Base-by-base conservation (phyloP, 2,888 invertebrate genomes). In the Drosophila seclusa region DNA sequence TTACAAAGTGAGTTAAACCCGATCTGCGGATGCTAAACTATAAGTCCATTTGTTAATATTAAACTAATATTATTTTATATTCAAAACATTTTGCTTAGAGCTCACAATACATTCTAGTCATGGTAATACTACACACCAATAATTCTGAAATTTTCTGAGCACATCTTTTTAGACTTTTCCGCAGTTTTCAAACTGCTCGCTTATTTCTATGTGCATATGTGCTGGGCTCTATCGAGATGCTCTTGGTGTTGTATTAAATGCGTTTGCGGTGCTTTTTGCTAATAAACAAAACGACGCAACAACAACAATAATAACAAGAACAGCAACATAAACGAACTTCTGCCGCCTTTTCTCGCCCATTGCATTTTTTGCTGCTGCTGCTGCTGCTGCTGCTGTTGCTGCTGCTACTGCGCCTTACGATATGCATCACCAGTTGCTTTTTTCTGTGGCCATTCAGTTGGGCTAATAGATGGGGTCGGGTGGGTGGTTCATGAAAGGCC, bases 381-480 rank as follows among this genome's bases (percentile, higher is more conserved):
- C 10, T 31, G 31, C 8, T 31, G 31, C 27, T 27, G 27, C 27
- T 27, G 27, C 27, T 27, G 27, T n/a, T 31, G 31, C 8, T 31
- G 31, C 31, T 8, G 8, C 31, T 32, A 32, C 55, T 36, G 10
- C 53, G 57, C 55, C 63, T 68, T 73, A 50, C 72, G 62, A 80
- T 74, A 70, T 66, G 81, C 79, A 75, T 65, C 82, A 81, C 77
- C 80, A 82, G 81, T 81, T 81, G 81, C 81, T 77, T 82, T 78
- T 80, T 65, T 13, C 50, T 5, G 16, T 32, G 42, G 49, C 6
- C 40, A 1, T 16, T 16, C 24, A 40, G 11, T 24, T 24, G 24
- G 32, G 27, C 38, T n/a, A 52, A 18, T 36, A 31, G 16, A 27
- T 27, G 42, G 16, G 27, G 54, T 31, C 24, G 34, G 24, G n/a